A percentile compares a stretch with the other conserved stretches of the same genome.
Evolutionary conservation across 1,140 invertebrate genomes (phyloP).

Genomic region (Achroia grisella): DNA sequence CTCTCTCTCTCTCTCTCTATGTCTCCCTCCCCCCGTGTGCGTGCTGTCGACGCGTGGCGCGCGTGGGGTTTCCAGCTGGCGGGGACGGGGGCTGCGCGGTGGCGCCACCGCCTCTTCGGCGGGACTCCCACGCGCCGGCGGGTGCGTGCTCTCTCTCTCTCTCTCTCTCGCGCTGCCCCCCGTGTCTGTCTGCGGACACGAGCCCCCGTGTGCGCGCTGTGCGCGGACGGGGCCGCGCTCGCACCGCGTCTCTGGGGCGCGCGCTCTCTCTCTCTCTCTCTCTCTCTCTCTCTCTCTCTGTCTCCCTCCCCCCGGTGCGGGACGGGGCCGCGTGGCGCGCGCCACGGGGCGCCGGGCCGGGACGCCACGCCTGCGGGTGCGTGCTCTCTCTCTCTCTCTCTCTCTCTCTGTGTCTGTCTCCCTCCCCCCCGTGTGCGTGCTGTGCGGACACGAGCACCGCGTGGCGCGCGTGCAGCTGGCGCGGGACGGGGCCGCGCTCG

Average conservation of each 20-base stretch:
- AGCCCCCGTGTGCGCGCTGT: slow-evolving; percentile 95
- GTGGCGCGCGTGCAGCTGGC: slow-evolving; percentile 96
- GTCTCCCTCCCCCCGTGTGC: too few species aligned
- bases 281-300: too few species aligned
- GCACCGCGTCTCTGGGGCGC: slow-evolving; percentile 99
- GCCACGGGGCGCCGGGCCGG: slow-evolving; percentile 99
- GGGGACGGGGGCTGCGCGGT: too few species aligned
- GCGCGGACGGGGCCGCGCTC: slow-evolving; percentile 97
- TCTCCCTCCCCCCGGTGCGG: slow-evolving; percentile 79
- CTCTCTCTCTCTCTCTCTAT: too few species aligned
- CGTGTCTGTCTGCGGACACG: slow-evolving; percentile 81
- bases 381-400: slow-evolving; percentile 99
- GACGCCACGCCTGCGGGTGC: slow-evolving; percentile 97
- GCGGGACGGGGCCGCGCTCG: slow-evolving; percentile 97
- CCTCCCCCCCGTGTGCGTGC: slow-evolving; percentile 90
- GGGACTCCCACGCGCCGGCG: too few species aligned
- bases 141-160: too few species aligned
- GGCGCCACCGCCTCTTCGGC: too few species aligned
- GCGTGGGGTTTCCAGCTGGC: too few species aligned
- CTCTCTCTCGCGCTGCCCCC: too few species aligned
- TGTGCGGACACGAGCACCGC: slow-evolving; percentile 99
- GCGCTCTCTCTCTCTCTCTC: too few species aligned
- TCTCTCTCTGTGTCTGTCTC: slow-evolving; percentile 77
- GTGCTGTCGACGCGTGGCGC: too few species aligned
- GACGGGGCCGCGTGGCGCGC: slow-evolving; percentile 96